Percentiles rank a stretch among this genome's conserved stretches.
phyloP scores from a whole-genome alignment of 1,140 invertebrate genomes.

The Elymnias hypermnestra region DNA sequence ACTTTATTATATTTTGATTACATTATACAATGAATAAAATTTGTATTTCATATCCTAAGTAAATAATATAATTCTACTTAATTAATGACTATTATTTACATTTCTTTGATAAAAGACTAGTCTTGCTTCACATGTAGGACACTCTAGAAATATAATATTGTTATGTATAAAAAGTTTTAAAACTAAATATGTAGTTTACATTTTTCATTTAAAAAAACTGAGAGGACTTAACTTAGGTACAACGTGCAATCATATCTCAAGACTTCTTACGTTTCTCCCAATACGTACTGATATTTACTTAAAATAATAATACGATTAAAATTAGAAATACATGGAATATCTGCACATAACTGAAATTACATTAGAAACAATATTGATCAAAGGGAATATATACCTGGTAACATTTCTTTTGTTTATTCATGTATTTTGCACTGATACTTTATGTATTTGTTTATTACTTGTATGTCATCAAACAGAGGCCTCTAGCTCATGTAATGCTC shows the following conservation, averaged over 20 bases:
- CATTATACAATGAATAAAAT: constrained; percentile 39
- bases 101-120: constrained; percentile 64
- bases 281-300: no score
- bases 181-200: neutral
- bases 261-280: no score
- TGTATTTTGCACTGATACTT: no score
- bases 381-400: no score
- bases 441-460: no score
- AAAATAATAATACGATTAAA: neutral
- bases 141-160: neutral
- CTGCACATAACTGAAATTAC: no score
- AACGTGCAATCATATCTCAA: no score
- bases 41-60: constrained; percentile 61
- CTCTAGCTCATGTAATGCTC: no score
- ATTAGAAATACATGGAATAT: neutral
- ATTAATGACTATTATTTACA: constrained; percentile 62
- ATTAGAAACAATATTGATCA: no score
- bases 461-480: no score
- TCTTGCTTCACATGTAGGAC: constrained; percentile 27
- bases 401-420: no score
- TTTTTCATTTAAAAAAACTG: neutral
- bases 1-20: constrained; percentile 3
- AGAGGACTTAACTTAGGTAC: no score
- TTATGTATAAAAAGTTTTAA: neutral
- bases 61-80: constrained; percentile 71